phyloP scores from a whole-genome alignment of 2,113 vertebrate species.

The Mohoua ochrocephala region DNA sequence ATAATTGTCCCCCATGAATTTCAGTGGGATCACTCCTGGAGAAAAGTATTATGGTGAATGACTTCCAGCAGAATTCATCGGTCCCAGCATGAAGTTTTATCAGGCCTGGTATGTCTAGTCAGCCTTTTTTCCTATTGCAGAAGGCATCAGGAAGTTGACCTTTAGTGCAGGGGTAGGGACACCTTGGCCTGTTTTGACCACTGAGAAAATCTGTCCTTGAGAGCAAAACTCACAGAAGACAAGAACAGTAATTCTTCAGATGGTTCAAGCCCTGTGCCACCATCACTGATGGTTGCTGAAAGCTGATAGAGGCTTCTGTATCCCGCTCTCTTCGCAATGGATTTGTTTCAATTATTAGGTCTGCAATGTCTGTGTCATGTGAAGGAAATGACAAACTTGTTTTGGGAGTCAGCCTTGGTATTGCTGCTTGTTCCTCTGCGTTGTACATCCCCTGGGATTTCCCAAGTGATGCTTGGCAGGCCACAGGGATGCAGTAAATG shows the following conservation, averaged over 20 bases:
- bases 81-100: not conserved
- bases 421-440: not conserved
- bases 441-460: not conserved
- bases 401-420: not conserved
- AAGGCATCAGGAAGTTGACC: not conserved
- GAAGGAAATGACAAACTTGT: not conserved
- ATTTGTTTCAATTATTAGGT: not conserved
- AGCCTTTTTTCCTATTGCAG: not conserved
- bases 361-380: not conserved
- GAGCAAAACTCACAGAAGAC: not conserved
- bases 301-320: not conserved
- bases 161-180: not conserved
- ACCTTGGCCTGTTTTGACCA: not conserved
- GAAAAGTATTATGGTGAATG: not conserved
- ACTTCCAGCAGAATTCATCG: not conserved
- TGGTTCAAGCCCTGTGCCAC: not conserved
- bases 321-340: not conserved
- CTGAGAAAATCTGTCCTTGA: not conserved
- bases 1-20: not conserved
- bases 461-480: not conserved
- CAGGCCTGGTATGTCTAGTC: not conserved
- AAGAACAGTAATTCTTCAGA: not conserved
- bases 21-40: not conserved
- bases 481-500: not conserved
- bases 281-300: not conserved